These are phyloP conservation scores for Bombus waltoni DNA, from an alignment of 1,140 invertebrate species.

Conservation along the genomic window DNA sequence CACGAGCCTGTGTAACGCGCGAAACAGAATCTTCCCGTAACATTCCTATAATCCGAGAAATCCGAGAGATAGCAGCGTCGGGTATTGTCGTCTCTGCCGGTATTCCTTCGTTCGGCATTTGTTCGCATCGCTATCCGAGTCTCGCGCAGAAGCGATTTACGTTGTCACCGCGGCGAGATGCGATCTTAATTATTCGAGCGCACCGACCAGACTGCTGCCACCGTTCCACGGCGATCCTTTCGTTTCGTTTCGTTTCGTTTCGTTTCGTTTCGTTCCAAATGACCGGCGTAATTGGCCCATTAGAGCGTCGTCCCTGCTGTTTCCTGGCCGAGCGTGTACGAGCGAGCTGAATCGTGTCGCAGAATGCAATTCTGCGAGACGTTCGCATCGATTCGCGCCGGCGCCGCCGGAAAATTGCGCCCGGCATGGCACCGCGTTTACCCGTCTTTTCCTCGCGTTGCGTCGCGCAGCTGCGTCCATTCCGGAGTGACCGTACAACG, in stretches of 20 bases:
- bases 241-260: constrained; percentile 52
- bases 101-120: background rate
- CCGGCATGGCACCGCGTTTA: background rate
- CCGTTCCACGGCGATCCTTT: constrained; percentile 17
- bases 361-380: constrained; percentile 43
- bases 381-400: constrained; percentile 50
- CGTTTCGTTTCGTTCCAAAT: constrained; percentile 55
- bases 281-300: constrained; percentile 73
- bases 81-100: no score
- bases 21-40: background rate
- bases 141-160: constrained; percentile 13
- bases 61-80: background rate
- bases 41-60: background rate
- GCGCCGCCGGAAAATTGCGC: constrained; percentile 35
- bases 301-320: constrained; percentile 57
- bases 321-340: constrained; percentile 20
- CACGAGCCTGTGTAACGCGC: no score
- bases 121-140: no score
- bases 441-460: background rate
- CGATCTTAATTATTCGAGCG: constrained; percentile 72
- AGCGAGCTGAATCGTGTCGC: constrained; percentile 41
- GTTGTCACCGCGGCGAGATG: constrained; percentile 63
- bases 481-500: no score
- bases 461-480: background rate
- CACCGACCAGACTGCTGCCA: constrained; percentile 4